Base-by-base conservation (phyloP, 2,888 invertebrate species). In the Sinotaia quadrata region DNA sequence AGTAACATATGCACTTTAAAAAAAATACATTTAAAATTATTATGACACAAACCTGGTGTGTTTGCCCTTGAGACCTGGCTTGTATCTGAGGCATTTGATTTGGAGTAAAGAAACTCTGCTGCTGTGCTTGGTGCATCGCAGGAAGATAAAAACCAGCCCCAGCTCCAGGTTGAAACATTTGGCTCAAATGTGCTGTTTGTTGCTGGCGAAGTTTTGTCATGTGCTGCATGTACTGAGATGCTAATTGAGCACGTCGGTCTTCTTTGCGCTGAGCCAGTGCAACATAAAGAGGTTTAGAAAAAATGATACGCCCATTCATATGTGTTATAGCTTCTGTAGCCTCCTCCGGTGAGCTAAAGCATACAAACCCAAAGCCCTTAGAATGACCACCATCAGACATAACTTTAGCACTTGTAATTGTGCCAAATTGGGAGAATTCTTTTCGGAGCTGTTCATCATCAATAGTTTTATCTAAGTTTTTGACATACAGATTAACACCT, bases 301-400 rank as follows among this genome's bases (percentile, higher is more conserved):
- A 97, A 56, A 99, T 93, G 82, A 99, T 98, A 68, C 97, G 93
- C 4, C 98, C 97, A 89, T 99, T 99, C 95, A 99, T 96, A 89
- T 99, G 98, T 7, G 98, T 98, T 0, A 99, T 98, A 61, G 98
- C 99, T 88, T 97, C 97, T 3, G 98, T 99, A 12, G 99, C 98
- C 89, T 99, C 98, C 88, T 98, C 97, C 0, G 97, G 95, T 24
- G 95, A 94, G 69, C 96, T 47, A 88, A 99, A 99, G 90, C 99
- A 99, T 27, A 99, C 99, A 89, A 99, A 99, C 41, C 99, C 99
- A 89, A 99, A 99, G 69, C 99, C 99, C 80, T 90, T 90, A 51
- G 90, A 90, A 67, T 90, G 76, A 2, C 81, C 82, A 67, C 79
- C 80, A 21, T 84, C 84, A 49, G 76, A 75, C 84, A 84, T 84